Evolutionary conservation across 2,797 vertebrate genomes (phyloP).

Genomic region (Danio choprae): DNA sequence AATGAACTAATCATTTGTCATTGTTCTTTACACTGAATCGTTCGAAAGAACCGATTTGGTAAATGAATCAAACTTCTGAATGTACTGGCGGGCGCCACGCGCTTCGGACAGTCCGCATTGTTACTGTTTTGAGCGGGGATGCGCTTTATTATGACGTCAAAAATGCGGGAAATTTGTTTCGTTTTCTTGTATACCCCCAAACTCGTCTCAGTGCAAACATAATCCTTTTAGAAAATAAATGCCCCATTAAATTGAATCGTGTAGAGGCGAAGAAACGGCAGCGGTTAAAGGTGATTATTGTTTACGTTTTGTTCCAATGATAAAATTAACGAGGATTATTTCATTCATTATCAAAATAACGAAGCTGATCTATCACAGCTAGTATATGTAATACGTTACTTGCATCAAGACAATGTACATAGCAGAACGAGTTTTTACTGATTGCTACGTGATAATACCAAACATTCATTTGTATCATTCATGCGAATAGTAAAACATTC

Average conservation of each 20-base stretch:
- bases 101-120: background rate
- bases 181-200: too few relatives aligned
- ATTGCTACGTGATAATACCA: background rate
- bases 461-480: background rate
- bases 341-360: background rate
- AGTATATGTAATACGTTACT: background rate
- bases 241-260: background rate
- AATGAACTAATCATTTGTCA: too few relatives aligned
- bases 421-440: background rate
- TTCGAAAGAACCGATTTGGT: background rate
- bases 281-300: background rate
- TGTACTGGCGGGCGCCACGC: too few relatives aligned
- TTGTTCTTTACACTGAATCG: background rate
- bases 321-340: background rate
- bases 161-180: slow-evolving; percentile 16
- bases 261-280: background rate
- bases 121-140: background rate
- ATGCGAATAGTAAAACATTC: too few relatives aligned
- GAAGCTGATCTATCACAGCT: background rate
- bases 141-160: slow-evolving; percentile 4
- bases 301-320: background rate
- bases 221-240: background rate
- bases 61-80: background rate
- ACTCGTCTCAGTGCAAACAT: background rate
- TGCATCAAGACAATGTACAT: background rate